phyloP scores from a whole-genome alignment of 37 sponge, comb jelly and placozoan species.

The Halisarca cf. caerulea region DNA sequence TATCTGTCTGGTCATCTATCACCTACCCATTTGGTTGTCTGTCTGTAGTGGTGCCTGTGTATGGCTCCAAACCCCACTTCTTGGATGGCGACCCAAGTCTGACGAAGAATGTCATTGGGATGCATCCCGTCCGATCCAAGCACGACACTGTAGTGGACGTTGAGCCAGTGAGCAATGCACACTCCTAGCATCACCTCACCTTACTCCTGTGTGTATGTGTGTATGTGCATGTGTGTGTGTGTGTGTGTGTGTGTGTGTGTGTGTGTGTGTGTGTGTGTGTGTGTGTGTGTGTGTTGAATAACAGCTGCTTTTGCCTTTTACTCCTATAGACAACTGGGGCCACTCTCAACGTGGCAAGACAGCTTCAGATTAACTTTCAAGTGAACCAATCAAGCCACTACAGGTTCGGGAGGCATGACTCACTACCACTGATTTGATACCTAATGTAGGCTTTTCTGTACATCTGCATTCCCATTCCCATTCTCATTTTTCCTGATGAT shows the following conservation, averaged over 20 bases:
- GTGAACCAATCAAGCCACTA: conserved; percentile 30
- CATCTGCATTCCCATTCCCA: too few relatives aligned
- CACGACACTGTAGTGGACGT: conserved; percentile 65
- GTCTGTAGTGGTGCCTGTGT: conserved; percentile 61
- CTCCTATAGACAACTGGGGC: conserved; percentile 46
- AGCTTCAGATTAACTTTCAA: conserved; percentile 67
- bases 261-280: not conserved
- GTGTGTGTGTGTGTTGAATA: too few relatives aligned
- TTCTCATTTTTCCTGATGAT: too few relatives aligned
- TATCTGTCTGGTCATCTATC: too few relatives aligned
- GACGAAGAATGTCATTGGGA: conserved; percentile 38
- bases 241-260: not conserved
- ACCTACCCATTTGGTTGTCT: too few relatives aligned
- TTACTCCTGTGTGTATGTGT: not conserved
- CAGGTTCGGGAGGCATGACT: conserved; percentile 30
- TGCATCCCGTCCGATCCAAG: conserved; percentile 28
- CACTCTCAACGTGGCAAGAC: conserved; percentile 36
- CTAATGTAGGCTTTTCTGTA: too few relatives aligned
- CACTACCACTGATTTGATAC: too few relatives aligned
- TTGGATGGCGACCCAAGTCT: conserved; percentile 68
- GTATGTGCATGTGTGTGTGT: too few relatives aligned
- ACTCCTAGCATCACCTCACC: not conserved
- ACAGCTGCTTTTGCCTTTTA: not conserved
- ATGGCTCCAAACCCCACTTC: conserved; percentile 84
- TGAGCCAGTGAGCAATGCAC: conserved; percentile 51